These are phyloP conservation scores for Drosophila anomalata DNA, from an alignment of 2,888 invertebrate genomes.

Conservation along the genomic window DNA sequence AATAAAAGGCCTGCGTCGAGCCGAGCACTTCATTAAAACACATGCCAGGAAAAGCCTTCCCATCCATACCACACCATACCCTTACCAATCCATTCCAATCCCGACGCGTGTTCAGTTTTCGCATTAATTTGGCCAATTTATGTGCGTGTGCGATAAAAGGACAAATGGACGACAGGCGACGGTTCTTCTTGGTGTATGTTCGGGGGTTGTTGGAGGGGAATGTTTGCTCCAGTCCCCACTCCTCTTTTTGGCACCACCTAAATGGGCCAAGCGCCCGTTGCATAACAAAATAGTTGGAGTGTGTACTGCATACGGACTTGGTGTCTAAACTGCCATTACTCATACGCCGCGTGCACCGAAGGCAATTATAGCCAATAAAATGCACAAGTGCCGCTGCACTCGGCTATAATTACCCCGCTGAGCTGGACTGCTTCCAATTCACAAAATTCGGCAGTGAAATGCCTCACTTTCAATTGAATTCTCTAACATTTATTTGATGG, in stretches of 20 bases:
- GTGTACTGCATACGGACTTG: conserved; percentile 24
- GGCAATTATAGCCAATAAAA: conserved; percentile 54
- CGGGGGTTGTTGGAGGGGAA: neutral
- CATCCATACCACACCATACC: conserved; percentile 6
- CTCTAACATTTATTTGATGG: conserved; percentile 23
- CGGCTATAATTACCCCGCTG: conserved; percentile 31
- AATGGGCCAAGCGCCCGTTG: conserved; percentile 53
- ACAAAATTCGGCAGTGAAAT: conserved; percentile 9
- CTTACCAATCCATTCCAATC: conserved; percentile 27
- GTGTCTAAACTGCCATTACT: conserved; percentile 49
- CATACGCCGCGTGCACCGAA: conserved; percentile 55
- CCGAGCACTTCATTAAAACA: conserved; percentile 57
- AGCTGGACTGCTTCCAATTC: conserved; percentile 6
- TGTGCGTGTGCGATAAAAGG: conserved; percentile 52
- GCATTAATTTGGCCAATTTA: conserved; percentile 74
- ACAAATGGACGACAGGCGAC: conserved; percentile 29
- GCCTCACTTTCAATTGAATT: conserved; percentile 6
- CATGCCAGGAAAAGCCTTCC: conserved; percentile 11
- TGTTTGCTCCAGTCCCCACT: neutral
- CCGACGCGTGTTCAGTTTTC: conserved; percentile 53
- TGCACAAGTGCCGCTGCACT: conserved; percentile 57
- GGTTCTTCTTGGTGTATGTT: neutral
- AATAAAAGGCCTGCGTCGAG: conserved; percentile 28
- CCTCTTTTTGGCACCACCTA: conserved; percentile 23
- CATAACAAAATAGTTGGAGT: conserved; percentile 48